phyloP scores from a whole-genome alignment of 1,140 invertebrate species.

The Aphelinus certus region DNA sequence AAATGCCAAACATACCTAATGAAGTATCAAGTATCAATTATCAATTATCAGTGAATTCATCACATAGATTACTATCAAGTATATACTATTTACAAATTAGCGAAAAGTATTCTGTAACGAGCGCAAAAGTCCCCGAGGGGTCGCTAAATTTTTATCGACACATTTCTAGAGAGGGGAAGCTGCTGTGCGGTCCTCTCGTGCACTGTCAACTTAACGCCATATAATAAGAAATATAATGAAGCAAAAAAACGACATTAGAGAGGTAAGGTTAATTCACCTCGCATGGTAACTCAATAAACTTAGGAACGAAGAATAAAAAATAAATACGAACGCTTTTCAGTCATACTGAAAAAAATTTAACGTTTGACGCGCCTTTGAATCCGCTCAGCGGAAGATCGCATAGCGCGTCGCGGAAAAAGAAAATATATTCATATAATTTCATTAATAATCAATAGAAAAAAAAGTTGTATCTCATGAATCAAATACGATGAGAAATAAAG shows the following conservation, averaged over 20 bases:
- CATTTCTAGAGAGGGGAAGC: constrained; percentile 33
- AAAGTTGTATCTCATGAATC: constrained; percentile 30
- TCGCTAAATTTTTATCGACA: constrained; percentile 24
- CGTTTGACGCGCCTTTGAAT: background rate
- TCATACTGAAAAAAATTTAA: constrained; percentile 36
- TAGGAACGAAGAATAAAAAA: constrained; percentile 33
- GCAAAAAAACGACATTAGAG: constrained; percentile 13
- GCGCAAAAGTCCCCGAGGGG: background rate
- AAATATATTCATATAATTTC: constrained; percentile 19
- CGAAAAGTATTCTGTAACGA: constrained; percentile 23
- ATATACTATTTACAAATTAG: constrained; percentile 36
- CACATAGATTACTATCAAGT: constrained; percentile 10
- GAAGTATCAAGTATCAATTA: constrained; percentile 33
- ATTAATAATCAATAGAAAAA: constrained; percentile 31
- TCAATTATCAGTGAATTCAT: background rate
- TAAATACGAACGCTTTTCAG: constrained; percentile 23
- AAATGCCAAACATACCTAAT: constrained; percentile 31
- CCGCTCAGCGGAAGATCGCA: constrained; percentile 28
- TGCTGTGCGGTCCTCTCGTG: constrained; percentile 13
- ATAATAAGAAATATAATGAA: constrained; percentile 19
- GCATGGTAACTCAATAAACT: constrained; percentile 38
- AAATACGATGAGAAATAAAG: constrained; percentile 18
- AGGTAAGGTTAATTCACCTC: constrained; percentile 11
- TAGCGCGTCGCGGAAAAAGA: constrained; percentile 4
- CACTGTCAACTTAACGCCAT: constrained; percentile 28